Conservation (phyloP, 1,140 invertebrate genomes). For the Drosophila lacteicornis region DNA sequence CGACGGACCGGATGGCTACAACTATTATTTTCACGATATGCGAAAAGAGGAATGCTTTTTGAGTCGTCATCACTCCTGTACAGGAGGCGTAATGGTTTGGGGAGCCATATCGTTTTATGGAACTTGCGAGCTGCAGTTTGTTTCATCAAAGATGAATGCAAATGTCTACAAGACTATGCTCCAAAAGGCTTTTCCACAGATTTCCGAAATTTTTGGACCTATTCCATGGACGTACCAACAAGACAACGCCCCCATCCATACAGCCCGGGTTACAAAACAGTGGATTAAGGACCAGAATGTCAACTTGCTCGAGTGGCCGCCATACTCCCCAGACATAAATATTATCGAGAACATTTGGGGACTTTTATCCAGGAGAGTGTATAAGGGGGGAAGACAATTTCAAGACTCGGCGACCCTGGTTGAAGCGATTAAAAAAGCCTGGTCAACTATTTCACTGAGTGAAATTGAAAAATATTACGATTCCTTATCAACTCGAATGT, state of each 20-base stretch:
- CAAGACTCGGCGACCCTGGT: neutral
- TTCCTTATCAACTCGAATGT: neutral
- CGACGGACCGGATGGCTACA: too few relatives aligned
- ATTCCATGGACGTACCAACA: neutral
- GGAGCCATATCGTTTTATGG: neutral
- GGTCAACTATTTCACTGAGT: neutral
- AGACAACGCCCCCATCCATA: neutral
- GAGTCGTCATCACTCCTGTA: neutral
- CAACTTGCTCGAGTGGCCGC: neutral
- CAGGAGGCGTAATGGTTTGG: neutral
- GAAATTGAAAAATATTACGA: neutral
- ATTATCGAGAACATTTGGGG: slow-evolving; percentile 1
- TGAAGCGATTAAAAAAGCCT: neutral
- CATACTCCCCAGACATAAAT: slow-evolving; percentile 1
- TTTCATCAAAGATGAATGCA: neutral
- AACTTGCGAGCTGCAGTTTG: neutral
- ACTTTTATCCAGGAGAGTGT: neutral
- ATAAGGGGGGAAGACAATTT: neutral
- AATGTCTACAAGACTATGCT: neutral
- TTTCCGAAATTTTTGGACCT: too few relatives aligned
- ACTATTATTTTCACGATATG: neutral
- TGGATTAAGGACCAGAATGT: neutral
- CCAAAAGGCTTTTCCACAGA: neutral
- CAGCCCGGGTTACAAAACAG: neutral
- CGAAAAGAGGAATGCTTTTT: neutral